A percentile compares a stretch with the other conserved stretches of the same genome.
These are phyloP conservation scores for Discoglossus pictus DNA, from an alignment of 2,797 vertebrate genomes.

Conservation along the genomic window DNA sequence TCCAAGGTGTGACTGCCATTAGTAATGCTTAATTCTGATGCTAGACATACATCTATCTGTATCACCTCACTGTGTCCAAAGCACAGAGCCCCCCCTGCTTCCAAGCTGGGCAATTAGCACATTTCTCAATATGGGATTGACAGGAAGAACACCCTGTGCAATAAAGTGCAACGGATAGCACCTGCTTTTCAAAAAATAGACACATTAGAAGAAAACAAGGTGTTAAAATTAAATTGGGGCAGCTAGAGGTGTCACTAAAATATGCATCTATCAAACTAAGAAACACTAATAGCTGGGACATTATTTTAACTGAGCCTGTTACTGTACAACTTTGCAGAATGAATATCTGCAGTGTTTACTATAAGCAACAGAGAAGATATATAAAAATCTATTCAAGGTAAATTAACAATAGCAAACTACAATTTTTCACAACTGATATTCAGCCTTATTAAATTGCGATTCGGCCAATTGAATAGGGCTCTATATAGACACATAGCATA, in stretches of 20 bases:
- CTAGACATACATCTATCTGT: neutral
- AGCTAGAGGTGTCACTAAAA: neutral
- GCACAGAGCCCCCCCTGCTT: neutral
- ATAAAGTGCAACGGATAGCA: neutral
- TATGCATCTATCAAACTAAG: neutral
- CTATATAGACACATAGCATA: no score
- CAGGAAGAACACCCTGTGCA: conserved; percentile 11
- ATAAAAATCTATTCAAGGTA: no score
- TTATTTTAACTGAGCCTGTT: neutral
- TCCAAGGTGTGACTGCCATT: neutral
- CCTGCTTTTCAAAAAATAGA: conserved; percentile 20
- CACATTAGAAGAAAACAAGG: conserved; percentile 2
- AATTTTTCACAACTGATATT: no score
- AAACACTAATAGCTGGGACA: neutral
- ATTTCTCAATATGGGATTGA: neutral
- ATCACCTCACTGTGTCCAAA: neutral
- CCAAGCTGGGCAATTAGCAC: conserved; percentile 24
- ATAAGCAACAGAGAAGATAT: no score
- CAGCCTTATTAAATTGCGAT: no score
- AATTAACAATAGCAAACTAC: no score
- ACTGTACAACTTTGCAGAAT: no score
- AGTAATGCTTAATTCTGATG: conserved; percentile 14
- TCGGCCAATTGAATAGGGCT: no score
- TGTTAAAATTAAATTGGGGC: conserved; percentile 27
- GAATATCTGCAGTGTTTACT: no score